A percentile compares a stretch with the other conserved stretches of the same genome.
phyloP scores from a whole-genome alignment of 2,113 vertebrate genomes.

The Bos javanicus region DNA sequence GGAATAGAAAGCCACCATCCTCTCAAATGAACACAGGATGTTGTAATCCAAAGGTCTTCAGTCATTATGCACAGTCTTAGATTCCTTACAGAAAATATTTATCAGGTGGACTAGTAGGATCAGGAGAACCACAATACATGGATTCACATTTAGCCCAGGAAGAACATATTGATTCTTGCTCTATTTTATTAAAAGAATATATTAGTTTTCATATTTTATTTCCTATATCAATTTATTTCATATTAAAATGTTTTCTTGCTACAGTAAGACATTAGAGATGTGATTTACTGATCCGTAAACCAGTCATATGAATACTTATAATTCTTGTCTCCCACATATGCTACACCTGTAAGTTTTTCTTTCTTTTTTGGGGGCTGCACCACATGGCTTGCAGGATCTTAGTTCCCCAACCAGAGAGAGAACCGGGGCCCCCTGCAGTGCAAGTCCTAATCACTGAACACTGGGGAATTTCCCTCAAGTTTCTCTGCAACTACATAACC shows the following conservation, averaged over 20 bases:
- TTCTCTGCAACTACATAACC: not conserved
- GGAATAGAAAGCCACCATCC: not conserved
- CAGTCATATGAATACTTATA: not conserved
- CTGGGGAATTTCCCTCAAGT: not conserved
- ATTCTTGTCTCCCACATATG: not conserved
- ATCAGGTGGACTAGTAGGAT: not conserved
- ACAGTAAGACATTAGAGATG: not conserved
- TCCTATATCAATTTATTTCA: not conserved
- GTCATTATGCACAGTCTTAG: not conserved
- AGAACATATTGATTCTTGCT: not conserved
- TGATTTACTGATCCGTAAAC: not conserved
- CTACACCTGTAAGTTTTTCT: not conserved
- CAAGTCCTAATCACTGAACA: not conserved
- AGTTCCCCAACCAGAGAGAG: not conserved
- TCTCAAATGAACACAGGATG: not conserved
- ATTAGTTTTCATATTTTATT: not conserved
- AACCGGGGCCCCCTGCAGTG: not conserved
- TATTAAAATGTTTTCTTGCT: not conserved
- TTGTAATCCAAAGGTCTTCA: not conserved
- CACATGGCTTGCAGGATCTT: not conserved
- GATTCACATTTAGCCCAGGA: not conserved
- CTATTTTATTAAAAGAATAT: not conserved
- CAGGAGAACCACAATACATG: not conserved
- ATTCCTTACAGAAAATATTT: not conserved
- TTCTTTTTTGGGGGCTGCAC: not conserved